Percentiles rank a stretch among this genome's conserved stretches.
phyloP scores from a whole-genome alignment of 2,797 vertebrate species.

The Ispidina picta region DNA sequence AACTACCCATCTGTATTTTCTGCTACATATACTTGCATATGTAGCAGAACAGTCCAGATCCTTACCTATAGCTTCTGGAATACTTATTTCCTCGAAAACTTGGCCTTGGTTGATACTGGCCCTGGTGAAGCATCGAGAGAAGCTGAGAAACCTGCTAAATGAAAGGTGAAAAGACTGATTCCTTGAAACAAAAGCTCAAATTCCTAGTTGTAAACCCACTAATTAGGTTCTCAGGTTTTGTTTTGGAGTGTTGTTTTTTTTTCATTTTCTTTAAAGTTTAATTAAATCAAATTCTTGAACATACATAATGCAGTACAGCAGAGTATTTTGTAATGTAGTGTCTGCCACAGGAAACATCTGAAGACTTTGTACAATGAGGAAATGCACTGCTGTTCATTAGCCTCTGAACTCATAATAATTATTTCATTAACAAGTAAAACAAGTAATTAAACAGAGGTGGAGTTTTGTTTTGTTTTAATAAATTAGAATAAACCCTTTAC shows the following conservation, averaged over 20 bases:
- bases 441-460: background rate
- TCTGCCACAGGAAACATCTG: constrained; percentile 4
- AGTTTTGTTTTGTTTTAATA: background rate
- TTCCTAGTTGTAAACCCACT: background rate
- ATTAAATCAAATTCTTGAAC: background rate
- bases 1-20: background rate
- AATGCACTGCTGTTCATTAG: background rate
- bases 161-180: constrained; percentile 67
- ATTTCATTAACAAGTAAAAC: constrained; percentile 5
- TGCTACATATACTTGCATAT: rapidly evolving
- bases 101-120: constrained; percentile 97
- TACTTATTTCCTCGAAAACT: constrained; percentile 99
- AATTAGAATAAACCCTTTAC: background rate
- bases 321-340: background rate
- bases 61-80: constrained; percentile 97
- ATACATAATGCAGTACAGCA: background rate
- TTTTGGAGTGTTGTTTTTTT: background rate
- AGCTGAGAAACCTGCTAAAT: constrained; percentile 99
- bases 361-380: background rate
- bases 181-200: constrained; percentile 7
- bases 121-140: constrained; percentile 99
- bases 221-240: background rate
- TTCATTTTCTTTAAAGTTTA: background rate
- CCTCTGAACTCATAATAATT: background rate
- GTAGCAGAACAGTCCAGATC: background rate